Evolutionary conservation across 2,113 vertebrate species (phyloP).

Genomic region (Physeter macrocephalus): DNA sequence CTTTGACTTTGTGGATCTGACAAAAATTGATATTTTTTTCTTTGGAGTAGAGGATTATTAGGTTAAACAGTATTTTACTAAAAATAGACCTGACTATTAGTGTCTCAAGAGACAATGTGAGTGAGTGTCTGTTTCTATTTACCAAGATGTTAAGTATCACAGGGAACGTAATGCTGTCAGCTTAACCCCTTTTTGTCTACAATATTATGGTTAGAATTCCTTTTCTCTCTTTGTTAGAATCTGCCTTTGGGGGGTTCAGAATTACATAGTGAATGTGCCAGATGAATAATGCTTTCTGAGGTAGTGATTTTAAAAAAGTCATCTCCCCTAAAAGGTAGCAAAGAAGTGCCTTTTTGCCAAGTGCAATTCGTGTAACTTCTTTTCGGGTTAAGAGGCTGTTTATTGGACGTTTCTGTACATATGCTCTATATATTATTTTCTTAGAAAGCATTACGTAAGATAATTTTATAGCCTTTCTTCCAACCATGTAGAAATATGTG

Average conservation of each 20-base stretch:
- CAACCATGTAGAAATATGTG: not conserved
- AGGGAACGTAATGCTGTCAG: not conserved
- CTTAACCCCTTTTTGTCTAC: not conserved
- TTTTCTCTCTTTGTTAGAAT: not conserved
- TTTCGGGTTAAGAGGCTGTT: not conserved
- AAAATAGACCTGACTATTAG: slow-evolving; percentile 56
- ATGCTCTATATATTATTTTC: not conserved
- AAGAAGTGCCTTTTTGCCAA: not conserved
- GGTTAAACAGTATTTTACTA: slow-evolving; percentile 65
- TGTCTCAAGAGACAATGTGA: slow-evolving; percentile 51
- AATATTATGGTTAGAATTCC: not conserved
- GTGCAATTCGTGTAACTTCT: not conserved
- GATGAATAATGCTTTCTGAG: not conserved
- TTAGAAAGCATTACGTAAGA: not conserved
- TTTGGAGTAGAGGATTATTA: slow-evolving; percentile 46
- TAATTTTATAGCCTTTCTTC: not conserved
- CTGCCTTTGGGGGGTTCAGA: not conserved
- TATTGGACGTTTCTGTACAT: slow-evolving; percentile 6
- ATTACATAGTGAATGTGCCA: not conserved
- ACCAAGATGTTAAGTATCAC: not conserved
- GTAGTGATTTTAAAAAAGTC: not conserved
- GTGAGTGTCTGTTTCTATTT: slow-evolving; percentile 13
- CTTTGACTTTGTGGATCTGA: slow-evolving; percentile 34
- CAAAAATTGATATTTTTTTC: slow-evolving; percentile 36
- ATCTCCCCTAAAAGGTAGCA: not conserved